Percentiles rank a stretch among this genome's conserved stretches.
These are phyloP conservation scores for Drosophila athabasca DNA, from an alignment of 1,140 invertebrate species.

Conservation along the genomic window DNA sequence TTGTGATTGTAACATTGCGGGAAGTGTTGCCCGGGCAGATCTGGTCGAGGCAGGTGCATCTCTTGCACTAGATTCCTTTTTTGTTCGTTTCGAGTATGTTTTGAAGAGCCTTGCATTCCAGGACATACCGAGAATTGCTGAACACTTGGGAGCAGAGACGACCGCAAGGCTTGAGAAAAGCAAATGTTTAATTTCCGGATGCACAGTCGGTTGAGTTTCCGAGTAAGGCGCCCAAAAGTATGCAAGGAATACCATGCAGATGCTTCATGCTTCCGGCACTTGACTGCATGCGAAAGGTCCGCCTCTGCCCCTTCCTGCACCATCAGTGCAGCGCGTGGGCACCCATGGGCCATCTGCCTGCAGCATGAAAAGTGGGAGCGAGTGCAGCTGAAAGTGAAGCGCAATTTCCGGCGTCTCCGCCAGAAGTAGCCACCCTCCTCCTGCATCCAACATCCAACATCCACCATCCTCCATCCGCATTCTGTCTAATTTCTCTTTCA, in stretches of 20 bases:
- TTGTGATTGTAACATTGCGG: too few relatives aligned
- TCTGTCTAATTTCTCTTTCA: not conserved
- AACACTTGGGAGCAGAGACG: slow-evolving; percentile 32
- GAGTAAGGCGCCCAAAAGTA: slow-evolving; percentile 35
- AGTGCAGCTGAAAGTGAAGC: slow-evolving; percentile 53
- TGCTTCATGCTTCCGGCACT: slow-evolving; percentile 45
- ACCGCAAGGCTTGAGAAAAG: slow-evolving; percentile 34
- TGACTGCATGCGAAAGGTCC: slow-evolving; percentile 48
- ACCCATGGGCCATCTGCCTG: too few relatives aligned
- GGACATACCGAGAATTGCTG: slow-evolving; percentile 31
- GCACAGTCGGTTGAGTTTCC: slow-evolving; percentile 41
- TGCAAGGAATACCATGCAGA: slow-evolving; percentile 55
- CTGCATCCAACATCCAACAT: too few relatives aligned
- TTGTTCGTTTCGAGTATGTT: slow-evolving; percentile 1
- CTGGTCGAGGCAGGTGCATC: slow-evolving; percentile 12
- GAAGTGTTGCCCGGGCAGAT: too few relatives aligned
- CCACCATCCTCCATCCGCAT: not conserved
- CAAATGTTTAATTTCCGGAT: slow-evolving; percentile 52
- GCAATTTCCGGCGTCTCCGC: slow-evolving; percentile 39
- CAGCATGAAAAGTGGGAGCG: not conserved
- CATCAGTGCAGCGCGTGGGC: too few relatives aligned
- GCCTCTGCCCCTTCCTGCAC: too few relatives aligned
- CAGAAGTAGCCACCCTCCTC: not conserved
- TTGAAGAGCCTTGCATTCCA: slow-evolving; percentile 38
- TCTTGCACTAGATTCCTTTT: not conserved